Base-by-base conservation (phyloP, 30 jellyfish, hydroid and myxozoan species). In the Pseudorhiza aurosa region DNA sequence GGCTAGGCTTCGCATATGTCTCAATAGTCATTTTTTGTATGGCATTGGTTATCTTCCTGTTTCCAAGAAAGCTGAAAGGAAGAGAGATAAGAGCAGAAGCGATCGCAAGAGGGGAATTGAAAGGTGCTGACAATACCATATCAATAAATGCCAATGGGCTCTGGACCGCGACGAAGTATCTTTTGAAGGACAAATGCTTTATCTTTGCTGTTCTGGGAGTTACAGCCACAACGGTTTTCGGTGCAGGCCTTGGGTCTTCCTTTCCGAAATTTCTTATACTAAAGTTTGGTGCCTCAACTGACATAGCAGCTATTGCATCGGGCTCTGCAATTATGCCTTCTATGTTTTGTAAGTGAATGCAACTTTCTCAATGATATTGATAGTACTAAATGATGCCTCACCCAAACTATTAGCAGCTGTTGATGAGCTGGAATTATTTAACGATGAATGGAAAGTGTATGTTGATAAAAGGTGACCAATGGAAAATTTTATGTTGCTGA, bases 161-260 rank as follows among this genome's bases (percentile, higher is more conserved):
- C 17, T 26, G 36, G 35, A 44, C 27, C 8, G 83, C 96, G 8
- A 85, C 96, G 4, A 26, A 74, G 46, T 27, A 36, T n/a, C 81
- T 85, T 18, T 12, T 85, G 8, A 63, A 74, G 47, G 65, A 85
- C 65, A 85, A 75, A 56, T 46, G 70, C n/a, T 76, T 40, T 19
- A 51, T 85, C 40, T 42, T 64, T 35, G 90, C 87, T 3, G 80
- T 73, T 7, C 49, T 74, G 19, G 96, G 87, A 33, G 65, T 75
- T 10, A 74, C 90, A 19, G 47, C 74, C 4, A 60, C 59, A 31
- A 62, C 87, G 24, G 39, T 85, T 7, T 1, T 59, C 27, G 90
- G 87, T 15, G 86, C 80, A 21, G 96, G 96, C 14, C 51, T 85
- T 8, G 90, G 87, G 7, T 65, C 96, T 0, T 75, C 85, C 18